Base-by-base conservation (phyloP, 2,888 invertebrate genomes). In the Diadegma fenestrale region DNA sequence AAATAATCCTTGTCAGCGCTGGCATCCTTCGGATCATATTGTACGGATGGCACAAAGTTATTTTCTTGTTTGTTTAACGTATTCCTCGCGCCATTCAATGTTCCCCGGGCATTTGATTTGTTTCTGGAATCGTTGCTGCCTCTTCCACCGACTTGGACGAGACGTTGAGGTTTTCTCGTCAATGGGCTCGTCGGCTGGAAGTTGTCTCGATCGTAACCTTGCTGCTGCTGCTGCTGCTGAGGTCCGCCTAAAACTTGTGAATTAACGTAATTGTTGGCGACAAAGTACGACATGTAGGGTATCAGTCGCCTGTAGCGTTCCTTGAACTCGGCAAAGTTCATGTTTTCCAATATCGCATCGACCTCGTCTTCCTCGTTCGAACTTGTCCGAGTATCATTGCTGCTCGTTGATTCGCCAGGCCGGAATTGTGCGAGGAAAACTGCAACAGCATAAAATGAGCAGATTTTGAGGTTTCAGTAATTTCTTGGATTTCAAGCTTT, bases 251-350 rank as follows among this genome's bases (percentile, higher is more conserved):
- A 82, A 80, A 82, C 80, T 51, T 94, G 84, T 91, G 95, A 92
- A 91, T 94, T 93, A 90, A 95, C 94, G 90, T 96, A 95, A 82
- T 96, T 96, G 61, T 95, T 95, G n/a, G 96, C 94, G 41, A 95
- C 94, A 93, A 97, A 97, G 94, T 96, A 98, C 48, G 97, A 97
- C 96, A 97, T 97, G 92, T 97, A 97, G 1, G 97, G 98, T 90
- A 98, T 96, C 71, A 98, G 94, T 87, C 98, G 95, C 90, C 97
- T 96, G 91, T 96, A 96, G 73, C 97, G 95, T 94, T 97, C 96
- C 77, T 95, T 95, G 82, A 92, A 91, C 64, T 95, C 94, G 7
- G 95, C 94, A 61, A 96, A 91, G 66, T 94, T 90, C n/a, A 92
- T 90, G 1, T 89, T 88, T 37, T 88, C 85, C 5, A 89, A 79